Base-by-base conservation (phyloP, 2,113 vertebrate genomes). In the Chrysemys picta region DNA sequence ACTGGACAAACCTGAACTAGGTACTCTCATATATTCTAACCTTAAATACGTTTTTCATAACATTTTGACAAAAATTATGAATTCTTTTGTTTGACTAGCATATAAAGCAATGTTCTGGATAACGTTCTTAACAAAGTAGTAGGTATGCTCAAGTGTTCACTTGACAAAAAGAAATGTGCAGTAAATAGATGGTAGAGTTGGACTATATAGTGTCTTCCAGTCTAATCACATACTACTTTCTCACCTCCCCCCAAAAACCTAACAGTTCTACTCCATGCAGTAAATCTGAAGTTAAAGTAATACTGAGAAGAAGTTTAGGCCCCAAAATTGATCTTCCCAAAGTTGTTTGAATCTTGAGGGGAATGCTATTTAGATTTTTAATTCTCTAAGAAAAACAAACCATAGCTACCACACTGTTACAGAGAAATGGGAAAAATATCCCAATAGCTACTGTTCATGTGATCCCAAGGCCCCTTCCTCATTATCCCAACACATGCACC, bases 1-100 rank as follows among this genome's bases (percentile, higher is more conserved):
- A 88, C 97, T 99, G 98, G 99, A 99, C 98, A 99, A 99, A 97
- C 99, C 99, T 85, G 99, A 99, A 93, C 98, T 99, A 87, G 99
- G 99, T 99, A 99, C 97, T 95, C 85, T 89, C 25, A 9, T 57
- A 42, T 69, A n/a, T 82, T 84, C 25, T 35, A 72, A 3, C 47
- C n/a, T 94, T 87, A 4, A 35, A 45, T 49, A 84, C n/a, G 21
- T 57, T 92, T 93, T 35, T n/a, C 22, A 1, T 38, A 87, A 93
- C 81, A 21, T 27, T 89, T 84, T n/a, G 25, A 31, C 78, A 47
- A 85, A 59, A 69, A 1, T 38, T 78, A 87, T 88, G 89, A 69
- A 69, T n/a, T 91, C 10, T 91, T 21, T 57, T 75, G 8, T 38
- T 89, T 9, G 5, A 93, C 42, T 49, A 24, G 56, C 56, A 22